Conservation (phyloP, 2,888 invertebrate genomes). For the Apeira syringaria region DNA sequence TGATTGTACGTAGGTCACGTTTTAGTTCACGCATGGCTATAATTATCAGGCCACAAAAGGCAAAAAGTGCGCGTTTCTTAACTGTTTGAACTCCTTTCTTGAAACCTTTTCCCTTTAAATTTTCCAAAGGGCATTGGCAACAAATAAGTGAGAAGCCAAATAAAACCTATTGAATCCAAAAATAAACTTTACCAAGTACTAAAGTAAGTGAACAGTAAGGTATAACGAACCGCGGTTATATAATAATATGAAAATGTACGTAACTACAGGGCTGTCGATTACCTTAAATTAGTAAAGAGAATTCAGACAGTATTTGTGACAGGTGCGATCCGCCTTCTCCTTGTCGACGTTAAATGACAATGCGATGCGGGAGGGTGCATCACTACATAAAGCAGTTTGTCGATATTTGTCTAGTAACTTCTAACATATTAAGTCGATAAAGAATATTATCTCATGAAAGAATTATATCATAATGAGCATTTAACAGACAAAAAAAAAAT, state of each 20-base stretch:
- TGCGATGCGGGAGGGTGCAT: constrained; percentile 30
- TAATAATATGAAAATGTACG: constrained; percentile 13
- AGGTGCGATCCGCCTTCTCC: constrained; percentile 70
- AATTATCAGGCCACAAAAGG: too few species aligned
- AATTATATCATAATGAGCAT: too few species aligned
- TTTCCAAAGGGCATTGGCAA: background rate
- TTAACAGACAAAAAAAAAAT: too few species aligned
- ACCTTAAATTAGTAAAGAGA: constrained; percentile 59
- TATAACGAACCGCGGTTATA: too few species aligned
- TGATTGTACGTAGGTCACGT: too few species aligned
- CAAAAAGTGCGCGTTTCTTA: too few species aligned
- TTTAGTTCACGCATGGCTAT: too few species aligned
- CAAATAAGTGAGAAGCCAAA: background rate
- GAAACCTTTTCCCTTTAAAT: background rate
- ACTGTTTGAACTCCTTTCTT: background rate
- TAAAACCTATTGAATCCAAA: background rate
- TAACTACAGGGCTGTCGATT: constrained; percentile 46
- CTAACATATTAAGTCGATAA: too few species aligned
- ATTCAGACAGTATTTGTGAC: constrained; percentile 42
- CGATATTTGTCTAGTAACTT: too few species aligned
- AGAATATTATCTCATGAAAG: too few species aligned
- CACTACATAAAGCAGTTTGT: background rate
- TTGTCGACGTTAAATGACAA: constrained; percentile 72
- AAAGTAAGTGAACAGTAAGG: too few species aligned
- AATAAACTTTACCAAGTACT: background rate